Evolutionary conservation across 2,888 invertebrate genomes (phyloP).

Genomic region (Ophraella communa): DNA sequence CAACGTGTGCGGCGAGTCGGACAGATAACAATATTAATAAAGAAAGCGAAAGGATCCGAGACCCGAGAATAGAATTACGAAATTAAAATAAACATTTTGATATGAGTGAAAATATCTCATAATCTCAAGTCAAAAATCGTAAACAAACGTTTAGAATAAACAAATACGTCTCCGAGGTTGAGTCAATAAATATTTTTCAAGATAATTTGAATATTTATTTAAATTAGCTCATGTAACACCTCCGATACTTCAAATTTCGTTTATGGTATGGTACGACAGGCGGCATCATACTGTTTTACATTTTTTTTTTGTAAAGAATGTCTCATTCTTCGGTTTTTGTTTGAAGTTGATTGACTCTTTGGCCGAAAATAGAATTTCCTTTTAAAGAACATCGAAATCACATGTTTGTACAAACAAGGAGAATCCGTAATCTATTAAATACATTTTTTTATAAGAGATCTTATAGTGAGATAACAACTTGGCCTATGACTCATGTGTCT

Average conservation of each 20-base stretch:
- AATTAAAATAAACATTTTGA: neutral
- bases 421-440: neutral
- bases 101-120: neutral
- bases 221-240: neutral
- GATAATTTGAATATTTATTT: neutral
- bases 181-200: neutral
- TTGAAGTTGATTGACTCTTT: neutral
- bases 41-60: neutral
- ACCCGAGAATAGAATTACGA: neutral
- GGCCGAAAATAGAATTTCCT: neutral
- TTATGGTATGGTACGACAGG: neutral
- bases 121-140: too few species aligned
- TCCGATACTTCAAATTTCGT: neutral
- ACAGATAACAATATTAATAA: conserved; percentile 7
- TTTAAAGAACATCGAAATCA: neutral
- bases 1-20: conserved; percentile 4
- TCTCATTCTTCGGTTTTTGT: neutral
- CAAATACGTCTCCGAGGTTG: neutral
- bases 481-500: too few species aligned
- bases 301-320: neutral
- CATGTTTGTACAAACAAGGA: neutral
- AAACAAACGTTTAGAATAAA: too few species aligned
- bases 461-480: neutral
- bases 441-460: neutral
- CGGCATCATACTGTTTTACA: neutral